Conservation (phyloP, 2,888 invertebrate species). For the Pachycephus smyrnensis region DNA sequence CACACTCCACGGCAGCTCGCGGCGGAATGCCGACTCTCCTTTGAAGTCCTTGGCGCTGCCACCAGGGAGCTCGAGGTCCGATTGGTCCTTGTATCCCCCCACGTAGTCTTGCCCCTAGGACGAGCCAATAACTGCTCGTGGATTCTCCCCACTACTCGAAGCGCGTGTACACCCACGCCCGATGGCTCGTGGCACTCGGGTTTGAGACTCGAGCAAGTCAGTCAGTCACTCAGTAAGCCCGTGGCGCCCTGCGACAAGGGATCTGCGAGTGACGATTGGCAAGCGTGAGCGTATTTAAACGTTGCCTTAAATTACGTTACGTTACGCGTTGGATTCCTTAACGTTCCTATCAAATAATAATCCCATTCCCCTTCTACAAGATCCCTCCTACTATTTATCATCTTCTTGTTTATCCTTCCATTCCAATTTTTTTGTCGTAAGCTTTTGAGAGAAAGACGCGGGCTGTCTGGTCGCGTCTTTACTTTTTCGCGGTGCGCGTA, state of each 20-base stretch:
- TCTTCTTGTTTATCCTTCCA: neutral
- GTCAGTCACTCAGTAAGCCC: slow-evolving; percentile 63
- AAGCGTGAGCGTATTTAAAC: neutral
- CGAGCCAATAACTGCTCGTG: slow-evolving; percentile 42
- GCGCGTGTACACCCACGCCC: slow-evolving; percentile 62
- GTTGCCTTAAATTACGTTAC: neutral
- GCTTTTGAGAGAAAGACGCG: neutral
- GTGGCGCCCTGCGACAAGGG: slow-evolving; percentile 60
- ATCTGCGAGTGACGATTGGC: slow-evolving; percentile 29
- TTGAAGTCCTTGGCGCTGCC: slow-evolving; percentile 32
- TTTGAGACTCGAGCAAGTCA: slow-evolving; percentile 33
- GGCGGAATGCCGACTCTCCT: slow-evolving; percentile 42
- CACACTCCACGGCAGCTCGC: slow-evolving; percentile 40
- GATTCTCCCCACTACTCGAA: slow-evolving; percentile 32
- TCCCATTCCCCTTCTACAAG: neutral
- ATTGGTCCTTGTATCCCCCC: slow-evolving; percentile 52
- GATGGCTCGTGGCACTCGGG: slow-evolving; percentile 45
- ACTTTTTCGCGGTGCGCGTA: slow-evolving; percentile 4
- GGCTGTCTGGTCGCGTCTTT: slow-evolving; percentile 16
- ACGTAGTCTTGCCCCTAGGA: slow-evolving; percentile 31
- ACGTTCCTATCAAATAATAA: slow-evolving; percentile 1
- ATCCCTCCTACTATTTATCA: neutral
- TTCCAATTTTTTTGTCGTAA: neutral
- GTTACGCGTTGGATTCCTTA: neutral
- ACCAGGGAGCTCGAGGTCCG: slow-evolving; percentile 10